A percentile compares a stretch with the other conserved stretches of the same genome.
Evolutionary conservation across 2,797 vertebrate genomes (phyloP).

Genomic region (Megaceryle alcyon): DNA sequence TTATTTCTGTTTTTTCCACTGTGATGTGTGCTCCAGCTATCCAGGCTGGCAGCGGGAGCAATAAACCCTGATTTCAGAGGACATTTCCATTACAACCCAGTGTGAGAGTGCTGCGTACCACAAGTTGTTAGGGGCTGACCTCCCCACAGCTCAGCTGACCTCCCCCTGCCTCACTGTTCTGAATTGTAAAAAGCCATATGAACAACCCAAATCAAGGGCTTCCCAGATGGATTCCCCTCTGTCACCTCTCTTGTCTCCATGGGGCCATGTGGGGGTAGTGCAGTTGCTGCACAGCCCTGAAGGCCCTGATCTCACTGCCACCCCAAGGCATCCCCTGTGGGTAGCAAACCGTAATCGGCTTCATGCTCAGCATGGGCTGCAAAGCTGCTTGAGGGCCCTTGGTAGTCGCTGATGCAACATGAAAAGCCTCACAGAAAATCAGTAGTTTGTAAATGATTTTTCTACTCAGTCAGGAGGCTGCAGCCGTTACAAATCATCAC

Average conservation of each 20-base stretch:
- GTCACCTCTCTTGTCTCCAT: rapidly evolving
- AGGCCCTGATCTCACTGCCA: rapidly evolving
- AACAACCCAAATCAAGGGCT: rapidly evolving
- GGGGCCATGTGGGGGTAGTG: rapidly evolving
- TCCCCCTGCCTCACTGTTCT: rapidly evolving
- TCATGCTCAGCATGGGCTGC: rapidly evolving
- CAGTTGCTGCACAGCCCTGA: background rate
- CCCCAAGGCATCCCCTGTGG: rapidly evolving
- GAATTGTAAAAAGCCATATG: background rate
- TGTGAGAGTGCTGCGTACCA: background rate
- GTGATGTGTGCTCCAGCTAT: background rate
- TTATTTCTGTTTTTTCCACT: background rate
- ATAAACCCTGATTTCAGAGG: background rate
- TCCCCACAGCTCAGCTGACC: rapidly evolving
- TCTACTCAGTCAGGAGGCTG: background rate
- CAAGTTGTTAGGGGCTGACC: background rate
- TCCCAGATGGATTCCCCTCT: background rate
- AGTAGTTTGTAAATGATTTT: background rate
- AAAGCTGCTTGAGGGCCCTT: background rate
- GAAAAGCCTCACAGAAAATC: background rate
- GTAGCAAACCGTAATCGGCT: background rate
- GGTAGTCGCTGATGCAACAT: rapidly evolving
- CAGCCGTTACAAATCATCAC: background rate
- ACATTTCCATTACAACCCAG: background rate
- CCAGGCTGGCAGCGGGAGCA: background rate